Evolutionary conservation across 2,888 invertebrate species (phyloP).

Genomic region (Hyppa rectilinea): DNA sequence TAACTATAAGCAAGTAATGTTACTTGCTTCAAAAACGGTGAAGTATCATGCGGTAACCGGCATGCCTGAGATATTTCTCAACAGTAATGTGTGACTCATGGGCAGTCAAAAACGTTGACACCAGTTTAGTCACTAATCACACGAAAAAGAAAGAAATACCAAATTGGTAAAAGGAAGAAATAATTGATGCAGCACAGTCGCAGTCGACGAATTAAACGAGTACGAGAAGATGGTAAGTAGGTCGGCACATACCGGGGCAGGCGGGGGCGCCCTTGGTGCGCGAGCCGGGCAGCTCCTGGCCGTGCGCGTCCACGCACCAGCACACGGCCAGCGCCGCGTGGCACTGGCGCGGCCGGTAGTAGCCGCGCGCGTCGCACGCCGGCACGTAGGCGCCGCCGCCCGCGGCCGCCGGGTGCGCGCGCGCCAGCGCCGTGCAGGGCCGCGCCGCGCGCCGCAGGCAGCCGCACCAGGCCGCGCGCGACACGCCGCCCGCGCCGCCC

Average conservation of each 20-base stretch:
- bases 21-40: no score
- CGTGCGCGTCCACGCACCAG: slow-evolving; percentile 98
- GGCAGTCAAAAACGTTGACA: no score
- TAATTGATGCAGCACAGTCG: background rate
- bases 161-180: no score
- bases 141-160: no score
- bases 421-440: slow-evolving; percentile 95
- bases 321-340: slow-evolving; percentile 96
- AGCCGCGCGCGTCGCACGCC: slow-evolving; percentile 96
- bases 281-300: slow-evolving; percentile 96
- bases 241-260: slow-evolving; percentile 53
- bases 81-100: no score
- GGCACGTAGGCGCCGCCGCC: slow-evolving; percentile 93
- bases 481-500: slow-evolving; percentile 76
- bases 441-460: slow-evolving; percentile 93
- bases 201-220: background rate
- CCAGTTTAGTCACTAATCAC: no score
- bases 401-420: slow-evolving; percentile 92
- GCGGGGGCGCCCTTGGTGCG: slow-evolving; percentile 93
- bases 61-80: no score
- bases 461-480: slow-evolving; percentile 96
- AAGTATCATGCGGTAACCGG: no score
- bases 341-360: slow-evolving; percentile 96
- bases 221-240: background rate
- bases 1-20: no score